Conservation (phyloP, 2,797 vertebrate species). For the Alcedo atthis region DNA sequence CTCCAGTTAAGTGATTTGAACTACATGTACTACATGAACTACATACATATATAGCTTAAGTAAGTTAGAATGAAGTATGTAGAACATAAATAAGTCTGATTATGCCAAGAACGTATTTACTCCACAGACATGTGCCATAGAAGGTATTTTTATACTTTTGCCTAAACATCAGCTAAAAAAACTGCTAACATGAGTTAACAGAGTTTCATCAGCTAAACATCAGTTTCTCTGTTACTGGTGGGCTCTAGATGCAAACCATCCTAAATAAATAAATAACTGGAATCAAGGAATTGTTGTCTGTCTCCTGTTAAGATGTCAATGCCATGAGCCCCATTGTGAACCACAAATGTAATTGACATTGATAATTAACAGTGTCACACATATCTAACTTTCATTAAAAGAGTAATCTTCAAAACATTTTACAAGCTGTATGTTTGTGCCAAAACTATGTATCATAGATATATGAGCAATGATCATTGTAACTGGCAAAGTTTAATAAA, state of each 20-base stretch:
- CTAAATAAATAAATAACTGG: constrained; percentile 43
- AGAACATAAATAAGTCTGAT: neutral
- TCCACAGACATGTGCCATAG: neutral
- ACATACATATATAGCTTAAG: neutral
- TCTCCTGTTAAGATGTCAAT: constrained; percentile 65
- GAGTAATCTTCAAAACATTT: constrained; percentile 69
- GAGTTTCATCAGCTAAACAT: too few relatives aligned
- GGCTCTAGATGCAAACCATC: constrained; percentile 17
- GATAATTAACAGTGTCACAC: constrained; percentile 73
- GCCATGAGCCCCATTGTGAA: constrained; percentile 71
- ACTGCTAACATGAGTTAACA: too few relatives aligned
- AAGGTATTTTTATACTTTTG: neutral
- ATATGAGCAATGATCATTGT: constrained; percentile 61
- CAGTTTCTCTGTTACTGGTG: neutral
- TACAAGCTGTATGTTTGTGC: constrained; percentile 61
- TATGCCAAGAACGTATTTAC: neutral
- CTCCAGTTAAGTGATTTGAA: neutral
- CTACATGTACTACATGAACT: neutral
- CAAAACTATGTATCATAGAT: constrained; percentile 64
- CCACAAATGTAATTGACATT: constrained; percentile 71
- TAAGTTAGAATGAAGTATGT: neutral
- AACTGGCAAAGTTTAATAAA: constrained; percentile 67
- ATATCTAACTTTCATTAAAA: constrained; percentile 70
- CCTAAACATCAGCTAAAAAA: neutral
- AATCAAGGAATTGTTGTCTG: constrained; percentile 59